Conservation (phyloP, 2,797 vertebrate genomes). For the Pteronotus mesoamericanus region DNA sequence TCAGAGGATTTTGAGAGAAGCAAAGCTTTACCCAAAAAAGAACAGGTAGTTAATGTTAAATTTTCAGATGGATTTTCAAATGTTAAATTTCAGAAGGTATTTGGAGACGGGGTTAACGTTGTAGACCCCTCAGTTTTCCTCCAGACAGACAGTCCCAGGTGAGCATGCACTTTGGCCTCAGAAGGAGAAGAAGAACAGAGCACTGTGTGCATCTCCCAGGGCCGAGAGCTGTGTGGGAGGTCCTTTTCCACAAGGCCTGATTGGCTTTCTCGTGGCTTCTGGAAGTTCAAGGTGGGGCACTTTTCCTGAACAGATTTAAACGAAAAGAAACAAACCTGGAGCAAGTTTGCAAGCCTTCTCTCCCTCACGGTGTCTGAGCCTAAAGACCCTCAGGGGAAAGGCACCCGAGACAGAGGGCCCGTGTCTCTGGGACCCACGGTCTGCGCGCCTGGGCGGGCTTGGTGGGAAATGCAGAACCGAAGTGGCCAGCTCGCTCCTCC, state of each 20-base stretch:
- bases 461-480: background rate
- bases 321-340: background rate
- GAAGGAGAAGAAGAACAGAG: background rate
- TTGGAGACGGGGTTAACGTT: background rate
- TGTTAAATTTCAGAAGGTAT: background rate
- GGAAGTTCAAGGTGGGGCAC: background rate
- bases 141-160: background rate
- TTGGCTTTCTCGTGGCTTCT: background rate
- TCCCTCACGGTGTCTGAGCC: background rate
- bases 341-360: background rate
- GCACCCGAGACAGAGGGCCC: background rate
- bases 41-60: background rate
- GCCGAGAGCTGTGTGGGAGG: background rate
- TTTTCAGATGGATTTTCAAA: background rate
- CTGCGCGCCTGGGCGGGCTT: background rate
- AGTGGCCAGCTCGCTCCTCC: background rate
- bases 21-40: background rate
- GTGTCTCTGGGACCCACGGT: background rate
- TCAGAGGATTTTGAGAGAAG: background rate
- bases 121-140: background rate
- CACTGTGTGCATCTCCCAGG: background rate
- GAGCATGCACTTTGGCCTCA: background rate
- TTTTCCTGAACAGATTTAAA: constrained; percentile 15
- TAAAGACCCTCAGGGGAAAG: background rate
- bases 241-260: background rate